These are phyloP conservation scores for Rousettus madagascariensis DNA, from an alignment of 2,797 vertebrate species.

Conservation along the genomic window DNA sequence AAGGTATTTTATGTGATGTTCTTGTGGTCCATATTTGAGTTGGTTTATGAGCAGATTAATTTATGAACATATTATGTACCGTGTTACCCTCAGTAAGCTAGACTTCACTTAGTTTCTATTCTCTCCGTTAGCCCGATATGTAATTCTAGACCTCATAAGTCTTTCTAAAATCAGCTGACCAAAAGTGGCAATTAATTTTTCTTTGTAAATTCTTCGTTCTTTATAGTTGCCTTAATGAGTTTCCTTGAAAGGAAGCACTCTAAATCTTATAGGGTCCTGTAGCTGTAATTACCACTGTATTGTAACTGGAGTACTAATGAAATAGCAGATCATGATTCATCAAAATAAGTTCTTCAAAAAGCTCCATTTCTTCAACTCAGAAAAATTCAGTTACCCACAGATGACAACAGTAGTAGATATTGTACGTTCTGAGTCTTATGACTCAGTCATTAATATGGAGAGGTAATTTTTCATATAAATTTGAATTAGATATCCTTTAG, in stretches of 20 bases:
- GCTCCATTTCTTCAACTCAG: not conserved
- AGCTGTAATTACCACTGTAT: constrained; percentile 40
- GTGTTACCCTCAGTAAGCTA: constrained; percentile 39
- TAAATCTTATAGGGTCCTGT: constrained; percentile 55
- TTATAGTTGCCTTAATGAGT: constrained; percentile 65
- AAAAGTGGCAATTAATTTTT: constrained; percentile 66
- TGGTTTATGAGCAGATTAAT: constrained; percentile 51
- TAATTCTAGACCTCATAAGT: constrained; percentile 39
- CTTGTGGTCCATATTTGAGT: constrained; percentile 55
- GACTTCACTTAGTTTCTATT: constrained; percentile 37
- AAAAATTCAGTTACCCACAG: not conserved
- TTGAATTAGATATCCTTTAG: not conserved
- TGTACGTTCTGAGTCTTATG: not conserved
- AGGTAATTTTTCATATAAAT: not conserved
- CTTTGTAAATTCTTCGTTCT: constrained; percentile 62
- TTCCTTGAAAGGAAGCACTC: constrained; percentile 53
- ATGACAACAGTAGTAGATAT: not conserved
- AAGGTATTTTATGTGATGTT: constrained; percentile 39
- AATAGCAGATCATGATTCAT: not conserved
- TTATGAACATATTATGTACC: constrained; percentile 31
- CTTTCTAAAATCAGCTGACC: constrained; percentile 63
- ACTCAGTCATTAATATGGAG: not conserved
- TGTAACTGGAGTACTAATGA: not conserved
- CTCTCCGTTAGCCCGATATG: not conserved
- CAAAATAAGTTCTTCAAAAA: constrained; percentile 40